phyloP scores from a whole-genome alignment of 2,888 invertebrate species.

The Elysia crispata region DNA sequence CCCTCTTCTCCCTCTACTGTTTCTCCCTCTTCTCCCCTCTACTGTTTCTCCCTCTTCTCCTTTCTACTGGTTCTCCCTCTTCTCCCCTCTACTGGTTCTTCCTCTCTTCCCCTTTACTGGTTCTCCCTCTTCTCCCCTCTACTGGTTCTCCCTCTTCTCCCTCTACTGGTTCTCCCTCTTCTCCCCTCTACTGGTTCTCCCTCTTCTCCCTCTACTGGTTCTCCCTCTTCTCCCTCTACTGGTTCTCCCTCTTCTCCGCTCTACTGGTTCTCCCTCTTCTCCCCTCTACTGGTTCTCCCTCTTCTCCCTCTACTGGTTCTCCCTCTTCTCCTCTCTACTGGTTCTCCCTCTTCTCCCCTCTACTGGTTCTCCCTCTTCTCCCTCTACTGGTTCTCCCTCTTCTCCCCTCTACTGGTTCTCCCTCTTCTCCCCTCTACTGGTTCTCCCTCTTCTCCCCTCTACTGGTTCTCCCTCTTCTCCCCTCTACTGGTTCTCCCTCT shows the following conservation, averaged over 20 bases:
- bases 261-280: no score
- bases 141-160: no score
- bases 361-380: constrained; percentile 1
- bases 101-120: no score
- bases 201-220: no score
- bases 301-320: no score
- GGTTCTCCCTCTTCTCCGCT: constrained; percentile 13
- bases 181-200: background rate
- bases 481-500: constrained; percentile 1
- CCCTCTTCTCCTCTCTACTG: background rate
- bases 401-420: no score
- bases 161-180: background rate
- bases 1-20: no score
- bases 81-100: background rate
- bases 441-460: constrained; percentile 20
- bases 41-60: no score
- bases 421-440: background rate
- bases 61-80: no score
- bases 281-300: no score
- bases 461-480: background rate
- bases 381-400: constrained; percentile 10
- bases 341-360: no score
- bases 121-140: background rate
- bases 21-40: no score
- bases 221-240: background rate